Base-by-base conservation (phyloP, 2,797 vertebrate genomes). In the Nasua narica region DNA sequence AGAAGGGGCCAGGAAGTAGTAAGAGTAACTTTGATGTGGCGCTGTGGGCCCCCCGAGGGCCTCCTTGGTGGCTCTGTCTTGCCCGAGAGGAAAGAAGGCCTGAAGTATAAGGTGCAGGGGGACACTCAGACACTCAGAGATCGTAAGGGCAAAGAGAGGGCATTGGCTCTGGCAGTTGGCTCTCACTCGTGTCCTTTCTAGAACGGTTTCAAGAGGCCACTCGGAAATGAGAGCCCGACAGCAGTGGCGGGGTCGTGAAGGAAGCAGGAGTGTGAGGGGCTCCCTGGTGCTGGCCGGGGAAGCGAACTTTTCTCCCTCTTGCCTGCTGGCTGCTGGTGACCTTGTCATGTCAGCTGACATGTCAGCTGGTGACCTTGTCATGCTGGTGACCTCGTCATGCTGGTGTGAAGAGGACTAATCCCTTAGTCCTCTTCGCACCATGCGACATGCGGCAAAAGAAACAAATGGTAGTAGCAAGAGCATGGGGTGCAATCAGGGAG, bases 251-350 rank as follows among this genome's bases (percentile, higher is more conserved):
- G 1, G 43, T 0, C 3, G 3, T 18, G 52, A 21, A 40, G 32
- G 72, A 65, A 19, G 52, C 7, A 19, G 32, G 21, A n/a, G 37
- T 7, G 23, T 4, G 14, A 29, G 25, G 15, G 58, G 29, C 74
- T 8, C 19, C 3, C 11, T 23, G 60, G 16, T 16, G 0, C 3
- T 1, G 27, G 12, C 8, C 0, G 3, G 13, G 27, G 29, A 5
- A 15, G 65, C 7, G 0, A 7, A 7, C 67, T 1, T 1, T 18
- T 8, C 76, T 14, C 50, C n/a, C 43, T 6, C 1, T 19, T 5
- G 3, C 35, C 43, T 14, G 2, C 0, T 2, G 8, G 35, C 62
- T 25, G 4, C 35, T 21, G 40, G 0, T 27, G 37, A 19, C 21
- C 9, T 35, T 29, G 8, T 15, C n/a, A 5, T 2, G 8, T n/a